phyloP scores from a whole-genome alignment of 2,113 vertebrate genomes.

The Pelobates fuscus region DNA sequence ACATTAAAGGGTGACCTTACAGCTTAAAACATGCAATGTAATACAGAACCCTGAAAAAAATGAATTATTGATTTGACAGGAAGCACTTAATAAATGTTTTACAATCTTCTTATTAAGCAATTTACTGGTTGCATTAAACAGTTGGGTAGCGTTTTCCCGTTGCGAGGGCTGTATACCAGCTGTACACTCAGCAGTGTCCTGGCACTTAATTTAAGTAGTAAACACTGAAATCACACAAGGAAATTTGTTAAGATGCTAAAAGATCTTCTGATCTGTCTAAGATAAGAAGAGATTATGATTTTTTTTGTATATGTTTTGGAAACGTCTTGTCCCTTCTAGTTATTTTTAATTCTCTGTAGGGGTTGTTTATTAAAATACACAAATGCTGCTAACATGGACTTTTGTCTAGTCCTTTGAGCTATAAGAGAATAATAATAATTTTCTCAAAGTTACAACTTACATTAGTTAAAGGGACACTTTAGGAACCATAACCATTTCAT shows the following conservation, averaged over 20 bases:
- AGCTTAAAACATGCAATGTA: constrained; percentile 30
- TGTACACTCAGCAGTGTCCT: constrained; percentile 48
- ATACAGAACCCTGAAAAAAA: constrained; percentile 37
- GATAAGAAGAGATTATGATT: constrained; percentile 27
- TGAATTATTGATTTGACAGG: constrained; percentile 50
- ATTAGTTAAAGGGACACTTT: no score
- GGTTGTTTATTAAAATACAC: constrained; percentile 44
- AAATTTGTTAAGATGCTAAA: constrained; percentile 41
- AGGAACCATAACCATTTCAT: no score
- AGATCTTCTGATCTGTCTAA: constrained; percentile 39
- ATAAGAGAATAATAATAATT: neutral
- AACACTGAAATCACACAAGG: constrained; percentile 38
- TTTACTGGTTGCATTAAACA: constrained; percentile 49
- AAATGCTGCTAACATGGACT: constrained; percentile 20
- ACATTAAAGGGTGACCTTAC: constrained; percentile 46
- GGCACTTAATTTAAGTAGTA: constrained; percentile 44
- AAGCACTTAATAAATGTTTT: constrained; percentile 52
- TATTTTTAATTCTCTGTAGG: constrained; percentile 27
- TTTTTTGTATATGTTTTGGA: neutral
- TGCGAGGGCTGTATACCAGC: constrained; percentile 44
- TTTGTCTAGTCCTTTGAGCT: neutral
- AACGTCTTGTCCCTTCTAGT: constrained; percentile 5
- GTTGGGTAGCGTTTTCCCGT: constrained; percentile 41
- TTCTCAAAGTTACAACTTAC: no score
- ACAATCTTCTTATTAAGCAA: constrained; percentile 52